These are phyloP conservation scores for Chelidonichthys spinosus DNA, from an alignment of 2,797 vertebrate species.

Conservation along the genomic window DNA sequence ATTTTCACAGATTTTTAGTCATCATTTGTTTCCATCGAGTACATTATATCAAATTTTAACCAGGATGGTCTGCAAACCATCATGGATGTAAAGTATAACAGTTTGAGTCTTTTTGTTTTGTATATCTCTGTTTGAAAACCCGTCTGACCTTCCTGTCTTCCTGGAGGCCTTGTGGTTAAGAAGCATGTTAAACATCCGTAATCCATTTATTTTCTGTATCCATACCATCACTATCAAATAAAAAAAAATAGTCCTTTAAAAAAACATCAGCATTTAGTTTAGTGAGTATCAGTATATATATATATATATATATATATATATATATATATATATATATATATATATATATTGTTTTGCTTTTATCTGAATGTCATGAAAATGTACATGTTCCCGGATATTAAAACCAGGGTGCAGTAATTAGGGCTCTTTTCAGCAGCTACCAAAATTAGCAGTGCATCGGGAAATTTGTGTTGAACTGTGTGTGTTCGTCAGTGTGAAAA, in stretches of 20 bases:
- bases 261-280: background rate
- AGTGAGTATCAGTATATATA: too few species aligned
- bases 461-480: constrained; percentile 16
- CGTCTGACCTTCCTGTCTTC: background rate
- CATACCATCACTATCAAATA: background rate
- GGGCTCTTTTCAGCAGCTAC: background rate
- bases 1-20: background rate
- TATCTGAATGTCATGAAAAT: background rate
- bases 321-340: too few species aligned
- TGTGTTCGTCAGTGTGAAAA: background rate
- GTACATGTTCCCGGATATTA: background rate
- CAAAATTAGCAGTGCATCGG: constrained; percentile 6
- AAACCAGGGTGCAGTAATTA: background rate
- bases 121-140: background rate
- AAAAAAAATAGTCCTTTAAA: background rate
- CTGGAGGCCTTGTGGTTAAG: background rate
- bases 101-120: background rate
- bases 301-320: too few species aligned
- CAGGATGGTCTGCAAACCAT: background rate
- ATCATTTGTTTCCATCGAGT: background rate
- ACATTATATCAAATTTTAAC: background rate
- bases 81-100: background rate
- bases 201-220: background rate
- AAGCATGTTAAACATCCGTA: background rate
- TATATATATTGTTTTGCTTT: background rate